Conservation (phyloP, 2,113 vertebrate genomes). For the Spermophilus dauricus region DNA sequence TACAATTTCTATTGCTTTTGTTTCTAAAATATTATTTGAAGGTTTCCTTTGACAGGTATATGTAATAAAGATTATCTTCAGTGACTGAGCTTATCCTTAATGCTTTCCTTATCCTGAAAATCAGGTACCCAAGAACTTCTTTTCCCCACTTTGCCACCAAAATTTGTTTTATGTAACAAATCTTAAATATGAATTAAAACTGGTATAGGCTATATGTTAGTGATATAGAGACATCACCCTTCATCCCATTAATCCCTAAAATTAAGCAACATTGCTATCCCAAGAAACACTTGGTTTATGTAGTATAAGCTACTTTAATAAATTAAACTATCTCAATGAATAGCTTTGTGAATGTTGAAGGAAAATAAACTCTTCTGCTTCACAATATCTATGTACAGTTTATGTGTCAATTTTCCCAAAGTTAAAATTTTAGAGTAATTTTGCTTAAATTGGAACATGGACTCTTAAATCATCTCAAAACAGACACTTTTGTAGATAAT, state of each 20-base stretch:
- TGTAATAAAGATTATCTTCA: neutral
- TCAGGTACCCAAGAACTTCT: neutral
- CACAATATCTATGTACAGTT: neutral
- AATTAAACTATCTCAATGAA: neutral
- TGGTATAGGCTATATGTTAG: neutral
- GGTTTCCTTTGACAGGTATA: neutral
- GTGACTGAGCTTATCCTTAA: neutral
- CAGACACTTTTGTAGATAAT: neutral
- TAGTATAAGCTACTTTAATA: neutral
- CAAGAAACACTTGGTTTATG: neutral
- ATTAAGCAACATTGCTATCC: neutral
- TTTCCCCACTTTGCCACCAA: neutral
- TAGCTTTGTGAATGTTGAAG: neutral
- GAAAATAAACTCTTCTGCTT: neutral
- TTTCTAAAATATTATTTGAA: neutral
- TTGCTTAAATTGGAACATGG: neutral
- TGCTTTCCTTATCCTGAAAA: neutral
- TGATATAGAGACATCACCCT: neutral
- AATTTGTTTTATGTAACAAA: neutral
- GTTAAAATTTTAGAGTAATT: neutral
- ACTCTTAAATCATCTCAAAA: conserved; percentile 39
- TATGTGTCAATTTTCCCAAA: neutral
- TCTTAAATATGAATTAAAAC: conserved; percentile 17
- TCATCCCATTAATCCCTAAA: neutral
- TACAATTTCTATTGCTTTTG: conserved; percentile 5